Conservation (phyloP, 1,140 invertebrate genomes). For the Yoshiicerus persimilis region DNA sequence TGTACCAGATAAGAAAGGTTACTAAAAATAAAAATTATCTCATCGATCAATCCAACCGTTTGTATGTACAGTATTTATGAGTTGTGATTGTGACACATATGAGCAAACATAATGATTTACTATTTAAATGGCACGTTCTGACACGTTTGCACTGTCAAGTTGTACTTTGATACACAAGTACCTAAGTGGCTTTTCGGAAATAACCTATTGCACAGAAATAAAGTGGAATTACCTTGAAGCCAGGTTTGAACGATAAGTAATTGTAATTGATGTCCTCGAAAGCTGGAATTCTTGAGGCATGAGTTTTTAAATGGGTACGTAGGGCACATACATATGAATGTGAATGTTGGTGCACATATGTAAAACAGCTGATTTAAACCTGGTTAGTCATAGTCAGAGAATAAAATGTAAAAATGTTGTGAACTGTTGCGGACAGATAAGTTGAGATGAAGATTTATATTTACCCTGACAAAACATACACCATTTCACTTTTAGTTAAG, state of each 20-base stretch:
- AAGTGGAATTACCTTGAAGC: background rate
- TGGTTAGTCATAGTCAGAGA: background rate
- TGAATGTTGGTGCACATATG: background rate
- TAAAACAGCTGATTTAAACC: background rate
- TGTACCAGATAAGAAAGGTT: background rate
- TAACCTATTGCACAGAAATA: background rate
- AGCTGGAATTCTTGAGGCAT: no score
- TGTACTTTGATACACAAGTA: background rate
- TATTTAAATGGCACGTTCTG: background rate
- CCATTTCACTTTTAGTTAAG: background rate
- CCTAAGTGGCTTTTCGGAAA: background rate
- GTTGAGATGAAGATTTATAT: background rate
- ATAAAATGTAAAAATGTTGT: background rate
- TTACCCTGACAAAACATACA: background rate
- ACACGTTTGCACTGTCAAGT: background rate
- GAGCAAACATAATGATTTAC: background rate
- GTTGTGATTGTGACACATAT: background rate
- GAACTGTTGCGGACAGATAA: background rate
- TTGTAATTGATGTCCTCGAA: no score
- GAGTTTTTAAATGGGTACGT: background rate
- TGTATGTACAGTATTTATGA: background rate
- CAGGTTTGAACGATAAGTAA: background rate
- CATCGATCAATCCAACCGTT: background rate
- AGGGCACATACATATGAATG: background rate
- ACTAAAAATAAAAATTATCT: background rate